phyloP scores from a whole-genome alignment of 2,888 invertebrate species.

The Gryllus longicercus region DNA sequence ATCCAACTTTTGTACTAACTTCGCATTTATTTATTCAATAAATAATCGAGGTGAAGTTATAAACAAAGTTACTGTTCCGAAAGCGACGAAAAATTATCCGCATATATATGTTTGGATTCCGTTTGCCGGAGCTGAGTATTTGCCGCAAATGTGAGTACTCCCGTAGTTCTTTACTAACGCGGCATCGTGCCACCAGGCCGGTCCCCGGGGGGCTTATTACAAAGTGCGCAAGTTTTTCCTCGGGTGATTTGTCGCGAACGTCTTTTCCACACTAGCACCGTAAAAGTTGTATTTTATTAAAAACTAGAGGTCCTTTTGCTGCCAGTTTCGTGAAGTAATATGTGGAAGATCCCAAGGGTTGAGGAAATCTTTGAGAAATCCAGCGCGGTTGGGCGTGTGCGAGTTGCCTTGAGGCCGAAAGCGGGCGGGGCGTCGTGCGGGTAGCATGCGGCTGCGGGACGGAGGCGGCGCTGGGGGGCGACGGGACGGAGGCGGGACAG shows the following conservation, averaged over 20 bases:
- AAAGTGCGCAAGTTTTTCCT: no score
- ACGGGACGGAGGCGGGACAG: neutral
- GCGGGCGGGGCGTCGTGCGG: no score
- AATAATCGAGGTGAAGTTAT: neutral
- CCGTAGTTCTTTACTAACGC: no score
- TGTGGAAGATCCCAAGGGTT: neutral
- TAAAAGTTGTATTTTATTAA: no score
- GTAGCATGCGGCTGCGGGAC: neutral
- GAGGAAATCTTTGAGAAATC: neutral
- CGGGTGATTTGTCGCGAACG: no score
- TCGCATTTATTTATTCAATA: slow-evolving; percentile 2
- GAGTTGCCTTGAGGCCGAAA: neutral
- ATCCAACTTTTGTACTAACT: neutral
- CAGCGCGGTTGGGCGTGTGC: neutral
- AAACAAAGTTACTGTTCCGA: neutral
- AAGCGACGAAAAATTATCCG: neutral
- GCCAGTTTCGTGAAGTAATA: neutral
- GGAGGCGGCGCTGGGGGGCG: neutral
- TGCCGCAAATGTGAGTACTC: no score
- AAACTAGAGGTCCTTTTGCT: no score
- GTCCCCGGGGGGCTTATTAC: no score
- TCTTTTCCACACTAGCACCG: no score
- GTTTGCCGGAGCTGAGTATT: neutral
- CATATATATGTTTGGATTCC: neutral
- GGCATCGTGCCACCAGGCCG: no score